These are phyloP conservation scores for Dolichotis patagonum DNA, from an alignment of 2,113 vertebrate genomes.

Conservation along the genomic window DNA sequence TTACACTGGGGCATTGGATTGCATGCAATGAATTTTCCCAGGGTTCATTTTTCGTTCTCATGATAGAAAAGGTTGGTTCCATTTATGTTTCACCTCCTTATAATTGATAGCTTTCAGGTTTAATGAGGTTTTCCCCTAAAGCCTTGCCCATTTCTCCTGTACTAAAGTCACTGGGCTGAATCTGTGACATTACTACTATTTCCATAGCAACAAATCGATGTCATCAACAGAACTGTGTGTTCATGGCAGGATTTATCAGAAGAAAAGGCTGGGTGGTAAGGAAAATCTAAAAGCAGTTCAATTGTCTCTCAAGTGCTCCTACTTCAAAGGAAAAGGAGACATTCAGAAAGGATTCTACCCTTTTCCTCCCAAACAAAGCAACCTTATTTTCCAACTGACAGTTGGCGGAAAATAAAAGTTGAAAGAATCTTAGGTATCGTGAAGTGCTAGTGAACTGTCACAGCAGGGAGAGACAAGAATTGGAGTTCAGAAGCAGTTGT, in stretches of 20 bases:
- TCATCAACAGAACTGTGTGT: slow-evolving; percentile 82
- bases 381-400: slow-evolving; percentile 73
- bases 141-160: slow-evolving; percentile 76
- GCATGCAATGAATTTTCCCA: background rate
- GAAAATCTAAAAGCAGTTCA: slow-evolving; percentile 83
- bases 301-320: slow-evolving; percentile 79
- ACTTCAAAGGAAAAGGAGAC: slow-evolving; percentile 78
- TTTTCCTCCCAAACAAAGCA: slow-evolving; percentile 77
- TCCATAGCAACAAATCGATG: slow-evolving; percentile 87
- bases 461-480: slow-evolving; percentile 73
- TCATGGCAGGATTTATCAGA: slow-evolving; percentile 84
- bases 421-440: slow-evolving; percentile 54
- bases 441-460: slow-evolving; percentile 72
- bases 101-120: slow-evolving; percentile 76
- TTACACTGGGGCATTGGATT: background rate
- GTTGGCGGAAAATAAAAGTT: slow-evolving; percentile 54
- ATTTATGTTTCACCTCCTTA: slow-evolving; percentile 71
- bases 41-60: slow-evolving; percentile 56
- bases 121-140: slow-evolving; percentile 79
- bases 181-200: slow-evolving; percentile 83
- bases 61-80: slow-evolving; percentile 51
- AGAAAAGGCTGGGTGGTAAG: slow-evolving; percentile 82
- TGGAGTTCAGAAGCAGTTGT: slow-evolving; percentile 69
- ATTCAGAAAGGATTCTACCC: slow-evolving; percentile 73
- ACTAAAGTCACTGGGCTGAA: slow-evolving; percentile 83